These are phyloP conservation scores for Cremastinae sp. DNA, from an alignment of 2,888 invertebrate genomes.

Conservation along the genomic window DNA sequence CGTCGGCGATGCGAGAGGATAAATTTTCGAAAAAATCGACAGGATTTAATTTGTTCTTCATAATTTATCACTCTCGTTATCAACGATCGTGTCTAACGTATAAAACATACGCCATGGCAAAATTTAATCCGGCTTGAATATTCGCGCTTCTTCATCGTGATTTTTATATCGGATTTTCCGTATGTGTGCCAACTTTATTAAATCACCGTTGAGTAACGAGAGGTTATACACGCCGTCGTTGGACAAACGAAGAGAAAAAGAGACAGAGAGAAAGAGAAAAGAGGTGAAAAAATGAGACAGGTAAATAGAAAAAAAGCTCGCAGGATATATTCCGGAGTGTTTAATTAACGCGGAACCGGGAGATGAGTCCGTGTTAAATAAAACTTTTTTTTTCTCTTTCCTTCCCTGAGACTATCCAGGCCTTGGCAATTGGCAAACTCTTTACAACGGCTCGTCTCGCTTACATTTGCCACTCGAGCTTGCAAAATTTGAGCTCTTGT, in stretches of 20 bases:
- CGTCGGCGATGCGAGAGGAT: too few relatives aligned
- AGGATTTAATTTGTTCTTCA: too few relatives aligned
- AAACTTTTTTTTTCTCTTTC: slow-evolving; percentile 19
- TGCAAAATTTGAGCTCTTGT: background rate
- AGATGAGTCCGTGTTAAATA: slow-evolving; percentile 5
- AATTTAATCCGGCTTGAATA: background rate
- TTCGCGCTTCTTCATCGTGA: slow-evolving; percentile 1
- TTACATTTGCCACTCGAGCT: slow-evolving; percentile 13
- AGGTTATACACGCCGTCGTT: background rate
- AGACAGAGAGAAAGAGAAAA: background rate
- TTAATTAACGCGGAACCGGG: slow-evolving; percentile 34
- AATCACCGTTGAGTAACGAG: slow-evolving; percentile 27
- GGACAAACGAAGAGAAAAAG: background rate
- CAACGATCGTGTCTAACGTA: background rate
- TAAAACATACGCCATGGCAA: background rate
- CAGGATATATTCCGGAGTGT: background rate
- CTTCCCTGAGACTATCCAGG: background rate
- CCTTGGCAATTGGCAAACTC: too few relatives aligned
- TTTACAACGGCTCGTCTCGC: slow-evolving; percentile 5
- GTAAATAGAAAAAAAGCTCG: background rate
- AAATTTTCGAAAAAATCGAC: too few relatives aligned
- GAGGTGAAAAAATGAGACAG: background rate
- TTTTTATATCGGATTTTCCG: slow-evolving; percentile 14
- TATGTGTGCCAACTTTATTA: slow-evolving; percentile 32
- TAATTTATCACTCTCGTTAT: too few relatives aligned